phyloP scores from a whole-genome alignment of 2,888 invertebrate species.

The Drosophila anceps region DNA sequence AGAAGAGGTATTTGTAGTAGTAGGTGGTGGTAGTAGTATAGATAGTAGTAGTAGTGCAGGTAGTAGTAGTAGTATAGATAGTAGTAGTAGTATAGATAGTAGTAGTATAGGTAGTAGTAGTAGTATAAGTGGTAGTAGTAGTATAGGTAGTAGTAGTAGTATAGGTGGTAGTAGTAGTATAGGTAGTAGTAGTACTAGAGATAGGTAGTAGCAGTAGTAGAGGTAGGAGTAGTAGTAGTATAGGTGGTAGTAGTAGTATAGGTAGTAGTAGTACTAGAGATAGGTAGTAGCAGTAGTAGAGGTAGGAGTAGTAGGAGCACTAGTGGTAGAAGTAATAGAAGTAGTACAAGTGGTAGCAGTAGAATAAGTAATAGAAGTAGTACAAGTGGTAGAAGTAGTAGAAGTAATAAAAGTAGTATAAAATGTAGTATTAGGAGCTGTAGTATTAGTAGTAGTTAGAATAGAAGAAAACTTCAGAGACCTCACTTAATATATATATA shows the following conservation, averaged over 20 bases:
- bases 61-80: neutral
- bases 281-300: neutral
- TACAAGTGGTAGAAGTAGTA: neutral
- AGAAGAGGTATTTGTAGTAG: no score
- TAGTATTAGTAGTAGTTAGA: neutral
- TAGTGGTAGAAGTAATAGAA: neutral
- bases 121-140: neutral
- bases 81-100: neutral
- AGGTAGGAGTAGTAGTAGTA: neutral
- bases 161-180: neutral
- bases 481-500: neutral
- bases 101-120: neutral
- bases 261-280: neutral
- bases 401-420: neutral
- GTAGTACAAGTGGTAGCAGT: no score
- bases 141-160: neutral
- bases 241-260: neutral
- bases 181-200: no score
- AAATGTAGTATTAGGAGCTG: neutral
- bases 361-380: no score
- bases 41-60: neutral
- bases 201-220: neutral
- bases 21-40: neutral
- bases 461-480: neutral
- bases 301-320: neutral